Evolutionary conservation across 64 coral and sea anemone species (phyloP).

Genomic region (Hydrozoanthus tunicans): DNA sequence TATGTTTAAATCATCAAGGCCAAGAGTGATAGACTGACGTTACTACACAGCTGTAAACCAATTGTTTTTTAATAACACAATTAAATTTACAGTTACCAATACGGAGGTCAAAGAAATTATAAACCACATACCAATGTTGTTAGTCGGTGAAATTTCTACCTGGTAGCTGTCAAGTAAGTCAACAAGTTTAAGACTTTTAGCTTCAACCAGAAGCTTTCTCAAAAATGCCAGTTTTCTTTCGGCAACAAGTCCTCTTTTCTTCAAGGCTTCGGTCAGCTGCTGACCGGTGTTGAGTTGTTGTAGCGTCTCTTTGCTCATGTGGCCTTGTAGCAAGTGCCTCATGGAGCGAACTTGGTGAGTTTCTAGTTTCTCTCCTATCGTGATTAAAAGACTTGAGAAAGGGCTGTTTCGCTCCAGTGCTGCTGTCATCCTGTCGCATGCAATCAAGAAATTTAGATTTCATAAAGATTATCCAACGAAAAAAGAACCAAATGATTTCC

Average conservation of each 20-base stretch:
- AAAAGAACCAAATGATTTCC: neutral
- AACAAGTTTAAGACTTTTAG: slow-evolving; percentile 77
- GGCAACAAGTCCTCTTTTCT: slow-evolving; percentile 74
- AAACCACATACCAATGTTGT: slow-evolving; percentile 66
- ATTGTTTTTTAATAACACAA: no score
- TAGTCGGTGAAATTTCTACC: slow-evolving; percentile 47
- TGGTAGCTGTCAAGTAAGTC: slow-evolving; percentile 80
- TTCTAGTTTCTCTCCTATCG: slow-evolving; percentile 72
- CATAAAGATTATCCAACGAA: neutral
- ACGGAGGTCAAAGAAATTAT: neutral
- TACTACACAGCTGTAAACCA: no score
- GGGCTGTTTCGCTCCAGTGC: slow-evolving; percentile 14
- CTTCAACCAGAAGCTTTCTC: slow-evolving; percentile 84
- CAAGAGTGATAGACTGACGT: no score
- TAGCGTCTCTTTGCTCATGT: slow-evolving; percentile 85
- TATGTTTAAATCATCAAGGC: no score
- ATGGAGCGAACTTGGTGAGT: slow-evolving; percentile 69
- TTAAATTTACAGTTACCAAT: no score
- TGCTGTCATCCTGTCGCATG: neutral
- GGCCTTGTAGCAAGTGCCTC: slow-evolving; percentile 85
- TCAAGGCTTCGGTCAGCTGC: slow-evolving; percentile 61
- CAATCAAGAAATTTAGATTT: neutral
- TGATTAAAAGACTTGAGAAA: slow-evolving; percentile 64
- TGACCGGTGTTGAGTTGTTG: slow-evolving; percentile 74
- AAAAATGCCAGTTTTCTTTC: slow-evolving; percentile 80